A percentile compares a stretch with the other conserved stretches of the same genome.
Conservation (phyloP, 2,888 invertebrate genomes). For the Apamea crenata region DNA sequence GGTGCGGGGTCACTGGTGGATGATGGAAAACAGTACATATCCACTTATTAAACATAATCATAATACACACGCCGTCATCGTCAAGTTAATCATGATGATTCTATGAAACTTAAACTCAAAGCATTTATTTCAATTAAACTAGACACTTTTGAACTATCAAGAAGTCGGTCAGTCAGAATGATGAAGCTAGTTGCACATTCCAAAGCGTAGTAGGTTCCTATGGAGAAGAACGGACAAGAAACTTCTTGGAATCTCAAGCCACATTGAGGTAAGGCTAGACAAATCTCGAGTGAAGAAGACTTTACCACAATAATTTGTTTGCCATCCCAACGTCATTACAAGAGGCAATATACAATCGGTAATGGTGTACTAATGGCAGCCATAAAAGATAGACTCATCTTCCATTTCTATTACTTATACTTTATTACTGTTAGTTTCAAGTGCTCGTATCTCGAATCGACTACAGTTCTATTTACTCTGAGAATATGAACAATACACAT, state of each 20-base stretch:
- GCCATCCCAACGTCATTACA: conserved; percentile 19
- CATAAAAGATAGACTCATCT: conserved; percentile 51
- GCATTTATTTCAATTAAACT: background rate
- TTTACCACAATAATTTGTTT: conserved; percentile 2
- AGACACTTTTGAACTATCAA: background rate
- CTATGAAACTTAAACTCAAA: background rate
- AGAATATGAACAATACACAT: conserved; percentile 30
- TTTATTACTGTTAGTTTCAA: conserved; percentile 45
- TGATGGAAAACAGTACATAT: no score
- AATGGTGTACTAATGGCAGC: conserved; percentile 46
- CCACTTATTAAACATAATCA: background rate
- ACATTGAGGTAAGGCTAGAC: background rate
- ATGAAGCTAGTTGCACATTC: background rate
- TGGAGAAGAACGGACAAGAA: background rate
- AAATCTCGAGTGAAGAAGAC: background rate
- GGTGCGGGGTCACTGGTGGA: no score
- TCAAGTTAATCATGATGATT: background rate
- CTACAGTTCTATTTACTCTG: conserved; percentile 30
- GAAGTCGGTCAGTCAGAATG: no score
- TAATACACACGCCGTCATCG: background rate
- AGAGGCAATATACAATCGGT: conserved; percentile 31
- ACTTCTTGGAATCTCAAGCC: background rate
- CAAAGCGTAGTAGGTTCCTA: background rate
- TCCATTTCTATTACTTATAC: conserved; percentile 36
- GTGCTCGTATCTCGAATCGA: conserved; percentile 15